Conservation (phyloP, 2,113 vertebrate species). For the Alethe diademata region DNA sequence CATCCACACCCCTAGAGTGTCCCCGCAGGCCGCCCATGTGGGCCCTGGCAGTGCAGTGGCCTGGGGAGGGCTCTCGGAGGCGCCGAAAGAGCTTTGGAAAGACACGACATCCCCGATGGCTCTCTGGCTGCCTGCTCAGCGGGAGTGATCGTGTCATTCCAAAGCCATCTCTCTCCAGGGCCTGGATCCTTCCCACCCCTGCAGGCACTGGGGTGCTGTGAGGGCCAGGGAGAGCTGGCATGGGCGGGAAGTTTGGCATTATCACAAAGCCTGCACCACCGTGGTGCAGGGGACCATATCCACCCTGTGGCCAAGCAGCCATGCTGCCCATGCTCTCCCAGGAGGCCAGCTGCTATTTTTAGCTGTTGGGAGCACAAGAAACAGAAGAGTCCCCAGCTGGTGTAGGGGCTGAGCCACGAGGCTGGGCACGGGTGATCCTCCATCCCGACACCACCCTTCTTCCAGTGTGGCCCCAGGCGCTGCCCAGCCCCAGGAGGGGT, state of each 20-base stretch:
- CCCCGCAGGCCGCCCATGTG: background rate
- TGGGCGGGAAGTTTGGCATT: background rate
- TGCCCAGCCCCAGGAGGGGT: background rate
- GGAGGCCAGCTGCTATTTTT: constrained; percentile 65
- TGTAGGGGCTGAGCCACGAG: background rate
- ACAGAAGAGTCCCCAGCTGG: background rate
- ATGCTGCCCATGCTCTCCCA: background rate
- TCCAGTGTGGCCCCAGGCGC: fast-evolving
- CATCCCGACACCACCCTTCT: background rate
- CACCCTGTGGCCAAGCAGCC: background rate
- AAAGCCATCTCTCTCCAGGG: constrained; percentile 71
- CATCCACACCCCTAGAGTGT: fast-evolving
- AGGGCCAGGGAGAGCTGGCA: background rate
- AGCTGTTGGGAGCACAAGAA: background rate
- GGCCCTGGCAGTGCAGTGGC: fast-evolving
- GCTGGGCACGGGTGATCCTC: fast-evolving
- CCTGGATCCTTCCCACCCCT: background rate
- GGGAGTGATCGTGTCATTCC: constrained; percentile 99
- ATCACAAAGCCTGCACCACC: background rate
- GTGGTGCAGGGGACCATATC: background rate
- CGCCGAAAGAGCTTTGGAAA: constrained; percentile 84
- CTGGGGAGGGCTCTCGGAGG: background rate
- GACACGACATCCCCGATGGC: constrained; percentile 98
- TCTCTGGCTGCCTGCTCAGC: constrained; percentile 82
- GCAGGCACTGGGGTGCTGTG: fast-evolving